A percentile compares a stretch with the other conserved stretches of the same genome.
Conservation (phyloP, 2,113 vertebrate genomes). For the Hippocampus comes region DNA sequence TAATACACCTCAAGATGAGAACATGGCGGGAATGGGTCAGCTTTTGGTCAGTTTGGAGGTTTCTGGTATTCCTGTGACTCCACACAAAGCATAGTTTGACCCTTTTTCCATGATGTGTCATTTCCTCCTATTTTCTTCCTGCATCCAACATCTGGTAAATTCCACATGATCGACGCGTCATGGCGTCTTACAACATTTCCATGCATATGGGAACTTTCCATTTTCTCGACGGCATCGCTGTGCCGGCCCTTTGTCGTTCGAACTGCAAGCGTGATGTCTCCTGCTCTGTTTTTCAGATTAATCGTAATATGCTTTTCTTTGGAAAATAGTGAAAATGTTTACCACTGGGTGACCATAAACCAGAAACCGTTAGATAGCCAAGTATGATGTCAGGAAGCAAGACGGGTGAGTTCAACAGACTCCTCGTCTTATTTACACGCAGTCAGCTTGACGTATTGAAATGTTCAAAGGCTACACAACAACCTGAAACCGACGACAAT, state of each 20-base stretch:
- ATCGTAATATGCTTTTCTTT: constrained; percentile 52
- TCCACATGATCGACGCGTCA: neutral
- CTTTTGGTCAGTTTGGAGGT: constrained; percentile 40
- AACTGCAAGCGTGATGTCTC: neutral
- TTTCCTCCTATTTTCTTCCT: constrained; percentile 39
- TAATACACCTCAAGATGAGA: constrained; percentile 30
- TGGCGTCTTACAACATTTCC: neutral
- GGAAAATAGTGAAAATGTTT: constrained; percentile 65
- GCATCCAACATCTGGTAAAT: constrained; percentile 28
- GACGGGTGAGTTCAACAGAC: constrained; percentile 39
- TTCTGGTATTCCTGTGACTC: constrained; percentile 38
- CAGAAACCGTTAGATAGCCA: constrained; percentile 38
- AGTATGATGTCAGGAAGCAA: constrained; percentile 61
- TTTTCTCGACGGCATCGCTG: neutral
- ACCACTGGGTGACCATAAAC: constrained; percentile 42
- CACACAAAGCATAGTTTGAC: constrained; percentile 25
- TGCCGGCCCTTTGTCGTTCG: neutral
- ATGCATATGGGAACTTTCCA: constrained; percentile 35
- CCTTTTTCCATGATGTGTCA: constrained; percentile 51
- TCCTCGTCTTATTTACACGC: neutral
- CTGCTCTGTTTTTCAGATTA: constrained; percentile 32
- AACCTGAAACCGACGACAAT: neutral
- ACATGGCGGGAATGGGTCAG: constrained; percentile 30
- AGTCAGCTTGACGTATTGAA: neutral
- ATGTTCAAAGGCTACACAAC: neutral